These are phyloP conservation scores for Pelosia muscerda DNA, from an alignment of 2,888 invertebrate species.

Conservation along the genomic window DNA sequence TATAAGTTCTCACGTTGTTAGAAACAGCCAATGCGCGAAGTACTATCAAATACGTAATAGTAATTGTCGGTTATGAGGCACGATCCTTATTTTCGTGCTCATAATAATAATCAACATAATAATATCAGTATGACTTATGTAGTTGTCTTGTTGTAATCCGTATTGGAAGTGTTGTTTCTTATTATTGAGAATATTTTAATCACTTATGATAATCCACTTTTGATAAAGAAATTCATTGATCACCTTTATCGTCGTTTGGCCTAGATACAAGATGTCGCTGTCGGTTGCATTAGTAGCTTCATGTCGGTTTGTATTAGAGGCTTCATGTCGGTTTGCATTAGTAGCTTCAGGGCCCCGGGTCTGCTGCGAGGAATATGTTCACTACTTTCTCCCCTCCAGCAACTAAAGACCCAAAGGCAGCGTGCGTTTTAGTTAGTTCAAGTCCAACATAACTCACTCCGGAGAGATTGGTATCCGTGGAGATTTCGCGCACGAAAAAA, in stretches of 20 bases:
- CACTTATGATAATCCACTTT: neutral
- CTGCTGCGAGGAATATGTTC: too few relatives aligned
- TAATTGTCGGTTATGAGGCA: constrained; percentile 40
- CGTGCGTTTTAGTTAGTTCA: too few relatives aligned
- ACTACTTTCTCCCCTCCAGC: too few relatives aligned
- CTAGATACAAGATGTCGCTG: too few relatives aligned
- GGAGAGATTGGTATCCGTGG: too few relatives aligned
- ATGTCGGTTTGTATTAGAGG: neutral
- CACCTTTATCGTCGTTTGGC: neutral
- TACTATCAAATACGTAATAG: constrained; percentile 20
- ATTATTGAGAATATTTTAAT: neutral
- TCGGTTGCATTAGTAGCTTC: too few relatives aligned
- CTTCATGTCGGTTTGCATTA: too few relatives aligned
- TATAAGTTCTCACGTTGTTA: constrained; percentile 11
- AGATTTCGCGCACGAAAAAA: too few relatives aligned
- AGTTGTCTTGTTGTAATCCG: neutral
- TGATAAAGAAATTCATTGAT: neutral
- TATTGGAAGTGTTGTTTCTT: too few relatives aligned
- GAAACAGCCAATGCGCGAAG: constrained; percentile 21
- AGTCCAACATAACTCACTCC: too few relatives aligned
- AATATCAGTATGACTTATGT: neutral
- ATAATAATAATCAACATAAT: constrained; percentile 38
- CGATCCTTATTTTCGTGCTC: constrained; percentile 59
- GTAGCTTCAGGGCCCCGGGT: too few relatives aligned
- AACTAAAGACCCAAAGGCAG: too few relatives aligned